A percentile compares a stretch with the other conserved stretches of the same genome.
These are phyloP conservation scores for Phylloscopus collybita DNA, from an alignment of 2,797 vertebrate species.

Conservation along the genomic window DNA sequence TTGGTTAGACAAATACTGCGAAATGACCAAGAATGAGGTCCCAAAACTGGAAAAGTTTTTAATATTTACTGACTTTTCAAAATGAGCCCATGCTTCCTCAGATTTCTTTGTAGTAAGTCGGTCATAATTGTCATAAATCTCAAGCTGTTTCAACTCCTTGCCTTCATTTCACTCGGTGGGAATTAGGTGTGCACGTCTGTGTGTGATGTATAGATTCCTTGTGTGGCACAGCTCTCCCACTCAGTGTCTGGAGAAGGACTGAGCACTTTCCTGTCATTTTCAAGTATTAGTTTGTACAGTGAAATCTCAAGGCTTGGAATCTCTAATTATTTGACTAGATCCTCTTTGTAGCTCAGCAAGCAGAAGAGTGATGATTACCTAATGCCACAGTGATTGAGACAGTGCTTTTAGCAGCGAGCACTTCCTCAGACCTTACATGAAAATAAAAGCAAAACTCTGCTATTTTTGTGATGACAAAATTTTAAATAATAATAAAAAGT, in stretches of 20 bases:
- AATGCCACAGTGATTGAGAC: not conserved
- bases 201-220: not conserved
- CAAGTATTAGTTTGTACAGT: slow-evolving; percentile 1
- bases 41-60: not conserved
- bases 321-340: slow-evolving; percentile 6
- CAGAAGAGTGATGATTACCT: not conserved
- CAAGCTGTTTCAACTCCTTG: not conserved
- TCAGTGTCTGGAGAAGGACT: slow-evolving; percentile 25
- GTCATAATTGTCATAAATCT: not conserved
- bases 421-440: not conserved
- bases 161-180: slow-evolving; percentile 12
- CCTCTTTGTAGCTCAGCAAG: not conserved
- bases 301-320: slow-evolving; percentile 9
- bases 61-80: not conserved
- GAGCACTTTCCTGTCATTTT: not conserved
- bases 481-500: not conserved
- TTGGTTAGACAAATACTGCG: not conserved
- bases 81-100: not conserved
- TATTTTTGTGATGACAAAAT: not conserved
- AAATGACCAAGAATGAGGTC: not conserved
- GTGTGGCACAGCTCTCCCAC: not conserved
- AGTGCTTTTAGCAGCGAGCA: not conserved
- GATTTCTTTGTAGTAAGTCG: not conserved
- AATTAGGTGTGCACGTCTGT: not conserved
- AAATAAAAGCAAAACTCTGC: not conserved